Percentiles rank a stretch among this genome's conserved stretches.
Conservation (phyloP, 2,113 vertebrate species). For the Aptenodytes forsteri region DNA sequence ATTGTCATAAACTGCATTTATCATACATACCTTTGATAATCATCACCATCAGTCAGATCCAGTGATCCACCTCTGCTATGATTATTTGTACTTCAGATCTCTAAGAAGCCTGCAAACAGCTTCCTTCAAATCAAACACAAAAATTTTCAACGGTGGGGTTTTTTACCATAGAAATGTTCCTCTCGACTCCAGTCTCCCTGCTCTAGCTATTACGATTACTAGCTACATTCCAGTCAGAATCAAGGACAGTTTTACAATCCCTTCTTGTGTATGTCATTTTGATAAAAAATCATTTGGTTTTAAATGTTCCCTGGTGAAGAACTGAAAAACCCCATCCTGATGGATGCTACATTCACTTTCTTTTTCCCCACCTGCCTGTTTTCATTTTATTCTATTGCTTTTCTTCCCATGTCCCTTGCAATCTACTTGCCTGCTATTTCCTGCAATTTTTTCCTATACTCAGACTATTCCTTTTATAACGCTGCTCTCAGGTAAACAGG, state of each 20-base stretch:
- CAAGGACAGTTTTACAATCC: background rate
- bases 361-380: background rate
- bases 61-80: background rate
- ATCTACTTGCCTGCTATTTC: slow-evolving; percentile 8
- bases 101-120: background rate
- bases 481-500: slow-evolving; percentile 40
- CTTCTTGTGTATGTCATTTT: background rate
- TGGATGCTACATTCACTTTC: background rate
- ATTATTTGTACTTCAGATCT: background rate
- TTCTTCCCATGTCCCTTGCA: background rate
- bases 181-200: background rate
- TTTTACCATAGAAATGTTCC: background rate
- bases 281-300: background rate
- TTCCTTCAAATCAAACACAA: background rate
- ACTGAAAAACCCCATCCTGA: background rate
- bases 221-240: background rate
- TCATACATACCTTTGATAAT: slow-evolving; percentile 12
- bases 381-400: slow-evolving; percentile 31
- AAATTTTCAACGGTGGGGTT: background rate
- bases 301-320: background rate
- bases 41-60: background rate
- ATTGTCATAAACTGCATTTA: slow-evolving; percentile 25
- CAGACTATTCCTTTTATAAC: slow-evolving; percentile 8
- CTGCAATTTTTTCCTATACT: slow-evolving; percentile 22
- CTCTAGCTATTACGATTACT: background rate